Conservation (phyloP, 2,113 vertebrate species). For the Python bivittatus region DNA sequence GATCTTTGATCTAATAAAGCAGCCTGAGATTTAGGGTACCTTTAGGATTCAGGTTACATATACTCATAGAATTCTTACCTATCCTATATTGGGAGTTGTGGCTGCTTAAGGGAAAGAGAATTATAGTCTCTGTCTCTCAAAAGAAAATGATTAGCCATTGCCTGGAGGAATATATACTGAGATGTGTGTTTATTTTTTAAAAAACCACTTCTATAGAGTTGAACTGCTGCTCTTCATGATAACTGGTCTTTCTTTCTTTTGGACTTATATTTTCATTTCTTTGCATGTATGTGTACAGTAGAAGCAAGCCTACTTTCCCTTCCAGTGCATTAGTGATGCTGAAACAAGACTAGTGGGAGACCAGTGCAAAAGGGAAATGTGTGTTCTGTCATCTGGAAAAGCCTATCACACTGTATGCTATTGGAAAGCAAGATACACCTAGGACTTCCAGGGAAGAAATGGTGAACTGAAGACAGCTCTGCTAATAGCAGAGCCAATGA, state of each 20-base stretch:
- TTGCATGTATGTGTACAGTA: not conserved
- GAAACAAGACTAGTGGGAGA: not conserved
- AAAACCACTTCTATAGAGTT: not conserved
- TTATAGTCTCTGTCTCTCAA: not conserved
- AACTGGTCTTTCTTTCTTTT: not conserved
- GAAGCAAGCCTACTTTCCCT: not conserved
- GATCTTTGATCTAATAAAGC: not conserved
- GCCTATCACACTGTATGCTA: not conserved
- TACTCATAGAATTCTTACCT: not conserved
- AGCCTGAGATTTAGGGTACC: not conserved
- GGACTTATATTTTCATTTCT: not conserved
- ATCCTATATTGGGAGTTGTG: not conserved
- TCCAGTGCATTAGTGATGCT: not conserved
- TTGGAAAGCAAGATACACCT: not conserved
- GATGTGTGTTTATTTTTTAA: not conserved
- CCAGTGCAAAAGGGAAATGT: not conserved
- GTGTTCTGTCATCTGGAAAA: not conserved
- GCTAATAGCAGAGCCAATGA: not conserved
- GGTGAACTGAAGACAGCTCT: not conserved
- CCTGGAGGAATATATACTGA: not conserved
- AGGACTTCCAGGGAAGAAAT: not conserved
- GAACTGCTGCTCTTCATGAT: not conserved
- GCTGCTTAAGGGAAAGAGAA: not conserved
- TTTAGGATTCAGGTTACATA: no score
- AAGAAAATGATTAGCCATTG: not conserved